A percentile compares a stretch with the other conserved stretches of the same genome.
Evolutionary conservation across 2,113 vertebrate genomes (phyloP).

Genomic region (Donacobius atricapilla): DNA sequence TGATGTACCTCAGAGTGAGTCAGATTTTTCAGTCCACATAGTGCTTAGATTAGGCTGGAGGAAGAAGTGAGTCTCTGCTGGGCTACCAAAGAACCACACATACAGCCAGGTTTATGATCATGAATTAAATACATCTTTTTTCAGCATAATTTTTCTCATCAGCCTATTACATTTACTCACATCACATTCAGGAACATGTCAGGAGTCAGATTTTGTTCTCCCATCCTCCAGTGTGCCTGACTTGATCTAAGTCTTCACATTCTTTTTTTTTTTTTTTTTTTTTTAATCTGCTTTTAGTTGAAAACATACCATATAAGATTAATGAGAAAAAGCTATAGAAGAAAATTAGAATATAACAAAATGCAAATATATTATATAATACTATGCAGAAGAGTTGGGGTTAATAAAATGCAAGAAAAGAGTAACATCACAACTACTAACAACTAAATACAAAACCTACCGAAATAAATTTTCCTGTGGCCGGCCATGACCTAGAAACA

Average conservation of each 20-base stretch:
- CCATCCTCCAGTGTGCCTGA: not conserved
- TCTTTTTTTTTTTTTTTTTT: not conserved
- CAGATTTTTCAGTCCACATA: not conserved
- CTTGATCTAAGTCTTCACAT: not conserved
- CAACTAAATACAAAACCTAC: not conserved
- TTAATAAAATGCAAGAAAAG: not conserved
- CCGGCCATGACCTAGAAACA: not conserved
- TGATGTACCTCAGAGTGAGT: fast-evolving
- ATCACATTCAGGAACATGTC: not conserved
- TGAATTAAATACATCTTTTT: not conserved
- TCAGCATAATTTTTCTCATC: not conserved
- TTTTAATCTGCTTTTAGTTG: not conserved
- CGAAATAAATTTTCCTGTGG: not conserved
- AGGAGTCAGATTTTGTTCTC: not conserved
- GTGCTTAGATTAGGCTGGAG: not conserved
- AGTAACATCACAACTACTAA: not conserved
- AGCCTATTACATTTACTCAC: not conserved
- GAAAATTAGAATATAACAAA: not conserved
- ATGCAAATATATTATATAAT: not conserved
- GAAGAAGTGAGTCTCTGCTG: not conserved
- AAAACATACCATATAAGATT: not conserved
- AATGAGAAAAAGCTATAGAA: not conserved
- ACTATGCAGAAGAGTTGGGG: not conserved
- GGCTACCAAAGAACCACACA: not conserved
- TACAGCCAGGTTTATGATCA: not conserved